Percentiles rank a stretch among this genome's conserved stretches.
These are phyloP conservation scores for Chironomus tentans DNA, from an alignment of 2,888 invertebrate genomes.

Conservation along the genomic window DNA sequence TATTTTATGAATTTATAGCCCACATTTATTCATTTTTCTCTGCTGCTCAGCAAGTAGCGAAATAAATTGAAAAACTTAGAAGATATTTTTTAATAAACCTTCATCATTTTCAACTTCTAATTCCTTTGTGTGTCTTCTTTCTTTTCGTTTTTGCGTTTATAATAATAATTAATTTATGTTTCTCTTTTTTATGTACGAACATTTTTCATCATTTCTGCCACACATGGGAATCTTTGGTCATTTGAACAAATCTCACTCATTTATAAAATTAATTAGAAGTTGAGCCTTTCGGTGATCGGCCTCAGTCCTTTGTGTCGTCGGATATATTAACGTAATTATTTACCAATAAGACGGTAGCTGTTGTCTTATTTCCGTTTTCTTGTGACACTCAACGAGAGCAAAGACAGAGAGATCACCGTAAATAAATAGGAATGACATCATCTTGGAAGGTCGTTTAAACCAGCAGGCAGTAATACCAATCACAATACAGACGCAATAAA, in stretches of 20 bases:
- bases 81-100: not conserved
- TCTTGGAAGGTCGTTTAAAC: not conserved
- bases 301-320: too few species aligned
- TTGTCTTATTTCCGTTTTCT: not conserved
- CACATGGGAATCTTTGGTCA: not conserved
- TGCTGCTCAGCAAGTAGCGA: not conserved
- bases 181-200: too few species aligned
- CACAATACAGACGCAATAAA: not conserved
- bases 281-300: too few species aligned
- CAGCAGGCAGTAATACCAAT: not conserved
- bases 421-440: conserved; percentile 10
- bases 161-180: too few species aligned
- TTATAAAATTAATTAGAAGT: not conserved
- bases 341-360: not conserved
- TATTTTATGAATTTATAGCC: not conserved
- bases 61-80: not conserved
- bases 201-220: too few species aligned
- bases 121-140: not conserved
- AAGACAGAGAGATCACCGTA: not conserved
- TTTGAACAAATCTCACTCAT: not conserved
- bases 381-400: not conserved
- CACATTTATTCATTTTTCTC: not conserved
- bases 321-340: not conserved
- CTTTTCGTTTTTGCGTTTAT: not conserved
- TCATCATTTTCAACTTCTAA: not conserved